Evolutionary conservation across 2,797 vertebrate genomes (phyloP).

Genomic region (Myripristis murdjan): DNA sequence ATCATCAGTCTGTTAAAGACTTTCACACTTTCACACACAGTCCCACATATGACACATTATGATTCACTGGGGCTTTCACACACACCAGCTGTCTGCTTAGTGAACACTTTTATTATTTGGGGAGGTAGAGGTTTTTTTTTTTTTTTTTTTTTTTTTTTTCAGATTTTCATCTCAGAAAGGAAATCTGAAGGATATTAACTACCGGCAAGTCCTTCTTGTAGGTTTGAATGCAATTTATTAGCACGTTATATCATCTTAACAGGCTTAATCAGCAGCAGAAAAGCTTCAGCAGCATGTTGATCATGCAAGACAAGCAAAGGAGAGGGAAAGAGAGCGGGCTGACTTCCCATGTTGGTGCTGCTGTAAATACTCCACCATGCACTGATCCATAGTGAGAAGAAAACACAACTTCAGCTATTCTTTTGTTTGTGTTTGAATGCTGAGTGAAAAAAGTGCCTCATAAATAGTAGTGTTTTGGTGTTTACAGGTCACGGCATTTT

Average conservation of each 20-base stretch:
- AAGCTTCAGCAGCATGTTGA: neutral
- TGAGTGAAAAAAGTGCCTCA: too few species aligned
- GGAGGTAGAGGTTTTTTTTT: neutral
- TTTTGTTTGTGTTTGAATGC: too few species aligned
- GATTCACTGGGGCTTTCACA: neutral
- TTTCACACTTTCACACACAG: neutral
- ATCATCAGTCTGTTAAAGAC: slow-evolving; percentile 3
- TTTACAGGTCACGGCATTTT: too few species aligned
- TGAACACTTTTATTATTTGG: neutral
- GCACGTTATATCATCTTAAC: too few species aligned
- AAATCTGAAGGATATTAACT: too few species aligned
- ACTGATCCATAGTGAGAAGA: neutral
- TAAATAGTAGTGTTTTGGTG: too few species aligned
- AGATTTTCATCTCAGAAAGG: neutral
- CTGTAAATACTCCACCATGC: neutral
- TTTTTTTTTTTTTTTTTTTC: too few species aligned
- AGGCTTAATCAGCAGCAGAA: too few species aligned
- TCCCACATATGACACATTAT: too few species aligned
- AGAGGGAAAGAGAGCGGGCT: neutral
- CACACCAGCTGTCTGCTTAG: neutral
- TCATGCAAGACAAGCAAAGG: neutral
- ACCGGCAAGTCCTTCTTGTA: neutral
- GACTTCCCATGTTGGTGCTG: neutral
- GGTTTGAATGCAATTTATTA: neutral
- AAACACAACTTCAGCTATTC: neutral